Evolutionary conservation across 2,888 invertebrate species (phyloP).

Genomic region (Perizoma affinitatum): DNA sequence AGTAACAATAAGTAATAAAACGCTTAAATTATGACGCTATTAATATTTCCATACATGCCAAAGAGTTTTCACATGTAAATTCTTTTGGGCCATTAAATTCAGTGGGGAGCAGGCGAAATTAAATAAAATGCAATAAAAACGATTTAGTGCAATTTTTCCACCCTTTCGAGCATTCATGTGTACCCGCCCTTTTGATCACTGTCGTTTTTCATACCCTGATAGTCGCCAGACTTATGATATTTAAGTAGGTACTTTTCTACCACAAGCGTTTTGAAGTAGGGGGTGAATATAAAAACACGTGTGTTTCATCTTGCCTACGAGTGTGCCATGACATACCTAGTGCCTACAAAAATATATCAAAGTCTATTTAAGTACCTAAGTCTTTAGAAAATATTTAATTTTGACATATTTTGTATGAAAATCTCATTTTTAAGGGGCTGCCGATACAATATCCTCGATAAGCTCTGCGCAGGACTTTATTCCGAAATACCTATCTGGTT

Average conservation of each 20-base stretch:
- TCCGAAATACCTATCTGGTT: no score
- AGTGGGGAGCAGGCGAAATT: constrained; percentile 51
- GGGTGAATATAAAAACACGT: no score
- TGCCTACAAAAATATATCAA: no score
- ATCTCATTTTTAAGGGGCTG: no score
- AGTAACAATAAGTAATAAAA: constrained; percentile 13
- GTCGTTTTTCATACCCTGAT: constrained; percentile 40
- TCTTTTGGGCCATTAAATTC: constrained; percentile 61
- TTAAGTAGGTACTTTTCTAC: constrained; percentile 7
- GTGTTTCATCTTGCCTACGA: no score
- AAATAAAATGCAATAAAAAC: constrained; percentile 77
- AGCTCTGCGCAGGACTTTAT: no score
- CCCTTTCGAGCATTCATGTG: constrained; percentile 51
- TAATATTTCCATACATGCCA: constrained; percentile 40
- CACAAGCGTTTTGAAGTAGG: no score
- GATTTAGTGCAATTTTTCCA: constrained; percentile 74
- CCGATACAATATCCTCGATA: no score
- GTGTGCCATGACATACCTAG: no score
- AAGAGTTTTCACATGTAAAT: constrained; percentile 25
- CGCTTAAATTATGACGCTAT: constrained; percentile 39
- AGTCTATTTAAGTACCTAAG: no score
- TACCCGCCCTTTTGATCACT: constrained; percentile 54
- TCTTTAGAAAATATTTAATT: no score
- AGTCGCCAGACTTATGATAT: constrained; percentile 36
- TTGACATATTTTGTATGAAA: no score